phyloP scores from a whole-genome alignment of 2,113 vertebrate genomes.

The Ptyas mucosa region DNA sequence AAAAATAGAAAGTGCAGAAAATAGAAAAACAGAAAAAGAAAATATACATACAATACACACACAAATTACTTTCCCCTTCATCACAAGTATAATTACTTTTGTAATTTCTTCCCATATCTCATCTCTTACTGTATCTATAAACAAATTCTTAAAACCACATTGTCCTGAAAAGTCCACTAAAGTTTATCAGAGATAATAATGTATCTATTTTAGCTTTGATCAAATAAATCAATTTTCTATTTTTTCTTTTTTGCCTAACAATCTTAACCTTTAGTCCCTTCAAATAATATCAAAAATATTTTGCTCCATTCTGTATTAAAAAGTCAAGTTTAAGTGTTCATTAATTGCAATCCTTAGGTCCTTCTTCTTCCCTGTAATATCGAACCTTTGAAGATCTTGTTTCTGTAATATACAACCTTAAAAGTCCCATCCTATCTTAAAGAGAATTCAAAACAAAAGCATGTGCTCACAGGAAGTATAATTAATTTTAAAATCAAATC shows the following conservation, averaged over 20 bases:
- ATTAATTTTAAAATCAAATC: not conserved
- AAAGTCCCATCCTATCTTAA: not conserved
- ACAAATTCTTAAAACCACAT: not conserved
- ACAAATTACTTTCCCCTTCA: not conserved
- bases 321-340: not conserved
- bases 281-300: not conserved
- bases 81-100: not conserved
- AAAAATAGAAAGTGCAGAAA: not conserved
- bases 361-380: not conserved
- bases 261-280: not conserved
- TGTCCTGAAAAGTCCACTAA: not conserved
- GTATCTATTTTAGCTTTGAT: not conserved
- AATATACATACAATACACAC: not conserved
- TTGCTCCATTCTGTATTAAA: not conserved
- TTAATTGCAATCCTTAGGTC: not conserved
- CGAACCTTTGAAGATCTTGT: not conserved
- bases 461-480: not conserved
- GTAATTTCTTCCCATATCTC: not conserved
- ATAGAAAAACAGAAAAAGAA: not conserved
- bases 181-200: not conserved
- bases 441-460: not conserved
- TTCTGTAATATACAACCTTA: not conserved
- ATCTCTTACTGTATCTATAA: not conserved
- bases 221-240: not conserved
- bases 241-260: not conserved